These are phyloP conservation scores for Epinephelus coioides DNA, from an alignment of 2,797 vertebrate species.

Conservation along the genomic window DNA sequence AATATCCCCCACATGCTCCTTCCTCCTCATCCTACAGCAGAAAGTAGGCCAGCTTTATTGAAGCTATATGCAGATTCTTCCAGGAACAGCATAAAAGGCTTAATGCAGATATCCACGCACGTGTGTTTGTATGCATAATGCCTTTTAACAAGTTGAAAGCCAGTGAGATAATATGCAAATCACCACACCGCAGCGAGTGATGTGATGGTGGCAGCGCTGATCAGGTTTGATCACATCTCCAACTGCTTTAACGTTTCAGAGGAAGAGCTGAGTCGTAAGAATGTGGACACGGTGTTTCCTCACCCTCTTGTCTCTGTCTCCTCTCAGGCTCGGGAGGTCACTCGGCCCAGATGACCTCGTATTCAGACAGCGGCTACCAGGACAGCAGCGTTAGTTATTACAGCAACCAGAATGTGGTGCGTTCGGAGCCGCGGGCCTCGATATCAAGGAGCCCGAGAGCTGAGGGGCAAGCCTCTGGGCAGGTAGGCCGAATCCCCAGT, in stretches of 20 bases:
- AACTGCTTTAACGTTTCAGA: background rate
- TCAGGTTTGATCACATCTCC: conserved; percentile 20
- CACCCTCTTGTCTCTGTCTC: conserved; percentile 14
- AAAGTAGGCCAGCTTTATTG: conserved; percentile 68
- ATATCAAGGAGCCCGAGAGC: conserved; percentile 87
- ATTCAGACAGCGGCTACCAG: conserved; percentile 98
- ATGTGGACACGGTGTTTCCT: conserved; percentile 3
- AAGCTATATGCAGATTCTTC: conserved; percentile 55
- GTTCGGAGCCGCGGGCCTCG: conserved; percentile 90
- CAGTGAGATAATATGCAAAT: conserved; percentile 59
- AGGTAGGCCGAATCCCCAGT: conserved; percentile 59
- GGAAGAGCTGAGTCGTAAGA: background rate
- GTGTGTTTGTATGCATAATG: conserved; percentile 49
- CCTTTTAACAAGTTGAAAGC: conserved; percentile 52
- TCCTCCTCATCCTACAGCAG: conserved; percentile 58
- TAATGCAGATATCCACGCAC: conserved; percentile 40
- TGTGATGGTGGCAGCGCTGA: background rate
- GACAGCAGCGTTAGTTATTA: conserved; percentile 94
- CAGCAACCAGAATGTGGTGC: conserved; percentile 92
- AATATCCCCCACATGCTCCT: conserved; percentile 61
- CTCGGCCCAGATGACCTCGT: conserved; percentile 97
- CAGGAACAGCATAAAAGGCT: conserved; percentile 42
- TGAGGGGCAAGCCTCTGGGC: conserved; percentile 86
- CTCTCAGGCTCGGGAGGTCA: conserved; percentile 92
- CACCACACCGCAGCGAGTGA: conserved; percentile 10